Conservation (phyloP, 2,797 vertebrate species). For the Botia almorhae region DNA sequence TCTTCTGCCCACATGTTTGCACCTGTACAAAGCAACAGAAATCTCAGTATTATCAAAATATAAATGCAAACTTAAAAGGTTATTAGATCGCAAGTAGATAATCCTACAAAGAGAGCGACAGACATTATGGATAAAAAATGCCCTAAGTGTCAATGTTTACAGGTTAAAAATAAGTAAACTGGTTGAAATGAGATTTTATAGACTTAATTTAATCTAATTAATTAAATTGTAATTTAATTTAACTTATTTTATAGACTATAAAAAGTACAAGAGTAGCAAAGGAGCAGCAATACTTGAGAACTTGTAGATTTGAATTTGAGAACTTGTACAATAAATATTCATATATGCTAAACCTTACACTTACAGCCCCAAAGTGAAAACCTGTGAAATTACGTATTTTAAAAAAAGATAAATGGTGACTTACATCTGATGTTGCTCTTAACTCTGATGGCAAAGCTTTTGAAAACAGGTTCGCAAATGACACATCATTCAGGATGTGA, state of each 20-base stretch:
- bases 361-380: too few relatives aligned
- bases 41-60: neutral
- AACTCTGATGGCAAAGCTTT: neutral
- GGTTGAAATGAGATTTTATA: neutral
- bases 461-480: neutral
- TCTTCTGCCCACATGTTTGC: slow-evolving; percentile 59
- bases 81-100: too few relatives aligned
- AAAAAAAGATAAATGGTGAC: neutral
- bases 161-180: neutral
- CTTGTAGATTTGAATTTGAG: too few relatives aligned
- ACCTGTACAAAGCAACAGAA: neutral
- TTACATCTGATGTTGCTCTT: slow-evolving; percentile 4
- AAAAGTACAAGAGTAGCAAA: too few relatives aligned
- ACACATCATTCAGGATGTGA: neutral
- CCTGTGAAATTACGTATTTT: neutral
- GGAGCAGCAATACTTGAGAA: too few relatives aligned
- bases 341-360: too few relatives aligned
- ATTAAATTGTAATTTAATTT: too few relatives aligned
- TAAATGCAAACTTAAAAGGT: neutral
- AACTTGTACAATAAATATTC: too few relatives aligned
- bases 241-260: too few relatives aligned
- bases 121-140: too few relatives aligned
- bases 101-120: too few relatives aligned
- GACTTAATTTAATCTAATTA: neutral
- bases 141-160: neutral